These are phyloP conservation scores for Rousettus madagascariensis DNA, from an alignment of 2,797 vertebrate species.

Conservation along the genomic window DNA sequence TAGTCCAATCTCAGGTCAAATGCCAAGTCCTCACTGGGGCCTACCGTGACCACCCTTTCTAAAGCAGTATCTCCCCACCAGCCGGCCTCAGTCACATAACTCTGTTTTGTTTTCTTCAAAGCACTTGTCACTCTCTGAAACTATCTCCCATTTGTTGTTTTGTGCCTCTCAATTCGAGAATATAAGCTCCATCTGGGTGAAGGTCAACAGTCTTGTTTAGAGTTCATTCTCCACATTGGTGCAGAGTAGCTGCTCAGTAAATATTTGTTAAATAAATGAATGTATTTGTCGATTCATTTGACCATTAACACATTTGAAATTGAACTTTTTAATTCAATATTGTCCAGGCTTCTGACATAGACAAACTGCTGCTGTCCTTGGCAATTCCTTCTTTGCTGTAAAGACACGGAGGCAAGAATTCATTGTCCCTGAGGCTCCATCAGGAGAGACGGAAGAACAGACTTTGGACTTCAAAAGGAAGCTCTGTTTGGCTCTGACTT, in stretches of 20 bases:
- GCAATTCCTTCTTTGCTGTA: not conserved
- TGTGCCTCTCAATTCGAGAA: not conserved
- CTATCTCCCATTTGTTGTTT: not conserved
- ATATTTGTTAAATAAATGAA: not conserved
- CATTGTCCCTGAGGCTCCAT: not conserved
- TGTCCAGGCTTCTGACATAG: not conserved
- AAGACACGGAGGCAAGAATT: conserved; percentile 10
- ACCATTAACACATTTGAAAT: not conserved
- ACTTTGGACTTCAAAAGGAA: conserved; percentile 48
- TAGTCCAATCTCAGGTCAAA: not conserved
- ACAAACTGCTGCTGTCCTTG: not conserved
- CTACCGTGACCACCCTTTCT: not conserved
- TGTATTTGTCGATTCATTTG: not conserved
- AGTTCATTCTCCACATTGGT: not conserved
- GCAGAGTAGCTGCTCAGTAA: not conserved
- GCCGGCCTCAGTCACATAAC: not conserved
- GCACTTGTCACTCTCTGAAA: not conserved
- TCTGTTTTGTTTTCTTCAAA: not conserved
- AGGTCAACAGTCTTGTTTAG: not conserved
- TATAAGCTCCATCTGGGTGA: not conserved
- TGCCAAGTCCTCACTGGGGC: not conserved
- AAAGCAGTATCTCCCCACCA: not conserved
- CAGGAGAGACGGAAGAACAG: not conserved
- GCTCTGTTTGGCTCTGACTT: not conserved
- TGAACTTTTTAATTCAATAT: not conserved